phyloP scores from a whole-genome alignment of 2,113 vertebrate species.

The Macquaria ambigua region DNA sequence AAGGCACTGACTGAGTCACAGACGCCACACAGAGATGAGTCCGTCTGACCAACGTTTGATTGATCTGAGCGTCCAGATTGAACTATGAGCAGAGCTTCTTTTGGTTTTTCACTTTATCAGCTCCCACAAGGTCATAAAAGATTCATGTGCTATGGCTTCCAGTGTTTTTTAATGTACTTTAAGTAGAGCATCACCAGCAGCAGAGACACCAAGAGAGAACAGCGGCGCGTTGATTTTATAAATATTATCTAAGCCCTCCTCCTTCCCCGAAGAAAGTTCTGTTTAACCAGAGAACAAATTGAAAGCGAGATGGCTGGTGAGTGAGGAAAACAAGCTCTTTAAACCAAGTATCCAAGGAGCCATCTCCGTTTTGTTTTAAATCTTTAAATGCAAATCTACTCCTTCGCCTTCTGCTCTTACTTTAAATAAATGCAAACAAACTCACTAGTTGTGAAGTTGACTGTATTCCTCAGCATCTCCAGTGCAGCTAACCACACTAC shows the following conservation, averaged over 20 bases:
- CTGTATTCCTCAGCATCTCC: background rate
- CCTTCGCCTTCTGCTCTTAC: background rate
- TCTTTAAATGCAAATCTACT: constrained; percentile 39
- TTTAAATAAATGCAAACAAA: constrained; percentile 30
- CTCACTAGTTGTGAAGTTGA: background rate
- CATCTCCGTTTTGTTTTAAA: constrained; percentile 5
- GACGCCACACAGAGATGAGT: constrained; percentile 46
- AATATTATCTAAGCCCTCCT: constrained; percentile 62
- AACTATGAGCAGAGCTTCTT: constrained; percentile 57
- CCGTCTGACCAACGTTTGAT: constrained; percentile 68
- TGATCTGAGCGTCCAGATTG: constrained; percentile 54
- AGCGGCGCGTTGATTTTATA: constrained; percentile 56
- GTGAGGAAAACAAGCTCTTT: constrained; percentile 8
- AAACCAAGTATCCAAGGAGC: background rate
- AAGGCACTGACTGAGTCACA: constrained; percentile 19
- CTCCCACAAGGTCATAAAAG: constrained; percentile 78
- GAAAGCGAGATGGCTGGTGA: constrained; percentile 14
- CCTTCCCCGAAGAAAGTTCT: background rate
- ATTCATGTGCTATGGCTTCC: constrained; percentile 77
- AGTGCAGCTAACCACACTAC: background rate
- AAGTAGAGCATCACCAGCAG: constrained; percentile 44
- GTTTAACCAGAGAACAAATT: constrained; percentile 13
- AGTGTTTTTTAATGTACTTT: constrained; percentile 76
- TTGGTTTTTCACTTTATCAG: constrained; percentile 78
- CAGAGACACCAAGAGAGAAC: constrained; percentile 41